Percentiles rank a stretch among this genome's conserved stretches.
Conservation (phyloP, 92 coral and sea anemone species). For the Porites cylindrica region DNA sequence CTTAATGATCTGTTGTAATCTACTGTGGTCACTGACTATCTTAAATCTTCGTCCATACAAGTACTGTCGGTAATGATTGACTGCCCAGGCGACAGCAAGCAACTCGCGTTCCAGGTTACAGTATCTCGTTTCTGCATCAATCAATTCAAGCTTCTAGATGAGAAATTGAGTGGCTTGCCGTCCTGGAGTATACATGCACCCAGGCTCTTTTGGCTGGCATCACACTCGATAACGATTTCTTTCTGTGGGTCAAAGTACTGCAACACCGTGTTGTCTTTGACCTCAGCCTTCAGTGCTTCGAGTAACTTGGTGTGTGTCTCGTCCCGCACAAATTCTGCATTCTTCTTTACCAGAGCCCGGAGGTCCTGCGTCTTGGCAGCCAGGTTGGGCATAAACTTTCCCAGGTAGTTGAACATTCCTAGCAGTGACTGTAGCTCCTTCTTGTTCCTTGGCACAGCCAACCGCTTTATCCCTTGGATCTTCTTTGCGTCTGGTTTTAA, state of each 20-base stretch:
- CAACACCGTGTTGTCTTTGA: slow-evolving; percentile 69
- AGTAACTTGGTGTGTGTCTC: slow-evolving; percentile 77
- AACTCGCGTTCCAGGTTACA: slow-evolving; percentile 70
- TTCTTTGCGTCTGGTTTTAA: slow-evolving; percentile 69
- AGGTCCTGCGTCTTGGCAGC: slow-evolving; percentile 76
- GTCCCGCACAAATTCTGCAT: slow-evolving; percentile 72
- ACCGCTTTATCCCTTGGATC: slow-evolving; percentile 76
- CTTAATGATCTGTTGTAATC: slow-evolving; percentile 69
- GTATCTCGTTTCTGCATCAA: slow-evolving; percentile 71
- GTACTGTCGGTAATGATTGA: slow-evolving; percentile 76
- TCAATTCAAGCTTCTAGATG: slow-evolving; percentile 73
- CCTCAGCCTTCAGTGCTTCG: slow-evolving; percentile 78
- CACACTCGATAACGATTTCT: slow-evolving; percentile 69
- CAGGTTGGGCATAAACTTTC: slow-evolving; percentile 71
- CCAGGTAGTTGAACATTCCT: slow-evolving; percentile 66
- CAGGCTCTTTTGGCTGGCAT: slow-evolving; percentile 73
- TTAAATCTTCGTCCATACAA: slow-evolving; percentile 74
- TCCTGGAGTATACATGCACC: slow-evolving; percentile 71
- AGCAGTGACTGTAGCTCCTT: slow-evolving; percentile 74
- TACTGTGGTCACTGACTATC: slow-evolving; percentile 77
- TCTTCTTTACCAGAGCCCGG: slow-evolving; percentile 75
- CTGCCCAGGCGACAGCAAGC: slow-evolving; percentile 81
- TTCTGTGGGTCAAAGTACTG: slow-evolving; percentile 71
- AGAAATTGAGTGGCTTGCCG: slow-evolving; percentile 71
- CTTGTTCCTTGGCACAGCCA: slow-evolving; percentile 75